These are phyloP conservation scores for Drosophila ananassae DNA, from an alignment of 1,140 invertebrate species.

Conservation along the genomic window DNA sequence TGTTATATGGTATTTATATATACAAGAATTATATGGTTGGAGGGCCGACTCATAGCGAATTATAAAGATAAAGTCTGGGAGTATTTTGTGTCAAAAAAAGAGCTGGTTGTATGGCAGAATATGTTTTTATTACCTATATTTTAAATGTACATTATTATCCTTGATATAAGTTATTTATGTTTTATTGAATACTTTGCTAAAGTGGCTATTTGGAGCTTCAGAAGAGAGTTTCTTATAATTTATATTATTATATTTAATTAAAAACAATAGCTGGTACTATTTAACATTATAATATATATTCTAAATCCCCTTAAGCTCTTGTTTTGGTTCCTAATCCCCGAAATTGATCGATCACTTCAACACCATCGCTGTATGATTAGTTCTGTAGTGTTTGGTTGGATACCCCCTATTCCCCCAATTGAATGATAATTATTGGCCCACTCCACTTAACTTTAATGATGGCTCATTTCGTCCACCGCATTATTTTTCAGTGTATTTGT, in stretches of 20 bases:
- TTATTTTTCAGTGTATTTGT: background rate
- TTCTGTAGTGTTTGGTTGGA: background rate
- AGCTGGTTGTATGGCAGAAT: too few relatives aligned
- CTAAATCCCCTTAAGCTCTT: background rate
- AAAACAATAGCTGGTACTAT: background rate
- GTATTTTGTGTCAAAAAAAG: background rate
- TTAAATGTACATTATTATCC: too few relatives aligned
- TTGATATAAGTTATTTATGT: too few relatives aligned
- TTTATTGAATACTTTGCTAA: too few relatives aligned
- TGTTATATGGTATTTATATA: background rate
- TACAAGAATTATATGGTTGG: background rate
- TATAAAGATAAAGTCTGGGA: background rate
- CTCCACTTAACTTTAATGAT: conserved; percentile 17
- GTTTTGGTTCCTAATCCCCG: background rate
- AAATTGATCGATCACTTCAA: background rate
- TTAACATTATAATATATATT: background rate
- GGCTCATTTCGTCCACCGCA: background rate
- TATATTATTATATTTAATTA: too few relatives aligned
- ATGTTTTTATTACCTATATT: too few relatives aligned
- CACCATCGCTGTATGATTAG: background rate
- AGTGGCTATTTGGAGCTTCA: too few relatives aligned
- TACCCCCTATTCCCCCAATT: conserved; percentile 4
- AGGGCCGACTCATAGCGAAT: background rate
- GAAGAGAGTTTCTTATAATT: too few relatives aligned
- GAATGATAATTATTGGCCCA: conserved; percentile 29